These are phyloP conservation scores for Polydrusus tereticollis DNA, from an alignment of 2,888 invertebrate genomes.

Conservation along the genomic window DNA sequence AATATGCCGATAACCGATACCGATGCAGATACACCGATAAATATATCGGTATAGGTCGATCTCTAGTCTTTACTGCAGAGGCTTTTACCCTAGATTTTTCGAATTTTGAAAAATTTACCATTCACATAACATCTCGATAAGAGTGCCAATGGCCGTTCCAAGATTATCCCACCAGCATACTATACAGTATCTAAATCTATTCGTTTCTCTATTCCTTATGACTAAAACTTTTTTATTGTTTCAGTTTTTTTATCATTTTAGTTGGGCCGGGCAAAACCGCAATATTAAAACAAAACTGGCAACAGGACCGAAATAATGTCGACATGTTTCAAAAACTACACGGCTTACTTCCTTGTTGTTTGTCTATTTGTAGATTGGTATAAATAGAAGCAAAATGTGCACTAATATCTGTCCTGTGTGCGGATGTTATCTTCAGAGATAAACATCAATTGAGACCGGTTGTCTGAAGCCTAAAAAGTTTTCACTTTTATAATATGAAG, in stretches of 20 bases:
- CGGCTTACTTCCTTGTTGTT: conserved; percentile 49
- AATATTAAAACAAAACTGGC: not conserved
- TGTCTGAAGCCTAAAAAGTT: not conserved
- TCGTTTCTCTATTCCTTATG: too few species aligned
- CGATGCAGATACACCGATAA: too few species aligned
- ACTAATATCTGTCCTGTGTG: conserved; percentile 24
- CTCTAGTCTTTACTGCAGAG: too few species aligned
- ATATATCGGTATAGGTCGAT: too few species aligned
- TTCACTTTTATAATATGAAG: not conserved
- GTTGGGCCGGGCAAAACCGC: not conserved
- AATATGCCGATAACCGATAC: too few species aligned
- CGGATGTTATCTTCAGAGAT: conserved; percentile 20
- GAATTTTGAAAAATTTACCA: too few species aligned
- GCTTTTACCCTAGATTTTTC: too few species aligned
- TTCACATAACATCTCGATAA: too few species aligned
- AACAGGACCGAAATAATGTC: conserved; percentile 39
- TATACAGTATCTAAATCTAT: too few species aligned
- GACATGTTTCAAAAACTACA: conserved; percentile 42
- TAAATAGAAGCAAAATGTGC: conserved; percentile 49
- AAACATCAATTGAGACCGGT: conserved; percentile 23
- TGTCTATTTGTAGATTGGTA: conserved; percentile 52
- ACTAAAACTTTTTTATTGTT: too few species aligned
- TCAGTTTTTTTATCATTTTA: not conserved
- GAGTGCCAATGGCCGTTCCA: too few species aligned
- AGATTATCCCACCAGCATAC: too few species aligned